phyloP scores from a whole-genome alignment of 2,888 invertebrate species.

The Cryptocheilus praepositus region DNA sequence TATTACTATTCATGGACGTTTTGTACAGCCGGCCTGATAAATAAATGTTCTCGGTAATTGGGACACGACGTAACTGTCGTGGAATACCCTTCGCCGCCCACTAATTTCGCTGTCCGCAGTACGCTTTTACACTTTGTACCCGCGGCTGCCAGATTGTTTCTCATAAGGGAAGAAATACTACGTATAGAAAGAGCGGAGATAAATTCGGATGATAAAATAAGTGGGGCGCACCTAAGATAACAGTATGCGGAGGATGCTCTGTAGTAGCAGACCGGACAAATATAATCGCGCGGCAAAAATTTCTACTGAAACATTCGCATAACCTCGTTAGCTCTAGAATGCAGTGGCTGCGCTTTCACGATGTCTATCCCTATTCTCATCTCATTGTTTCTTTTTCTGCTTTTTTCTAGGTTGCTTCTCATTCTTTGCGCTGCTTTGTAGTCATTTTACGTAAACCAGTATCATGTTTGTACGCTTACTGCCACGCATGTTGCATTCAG shows the following conservation, averaged over 20 bases:
- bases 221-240: too few relatives aligned
- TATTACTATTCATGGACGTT: slow-evolving; percentile 18
- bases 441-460: slow-evolving; percentile 33
- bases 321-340: slow-evolving; percentile 1
- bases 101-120: not conserved
- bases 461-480: not conserved
- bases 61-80: not conserved
- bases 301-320: slow-evolving; percentile 14
- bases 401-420: not conserved
- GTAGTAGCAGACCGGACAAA: too few relatives aligned
- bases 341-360: too few relatives aligned
- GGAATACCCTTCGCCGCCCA: too few relatives aligned
- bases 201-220: too few relatives aligned
- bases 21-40: slow-evolving; percentile 13
- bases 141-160: too few relatives aligned
- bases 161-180: too few relatives aligned
- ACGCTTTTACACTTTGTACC: not conserved
- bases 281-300: slow-evolving; percentile 8
- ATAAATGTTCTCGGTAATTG: slow-evolving; percentile 16
- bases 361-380: slow-evolving; percentile 5
- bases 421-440: not conserved
- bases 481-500: slow-evolving; percentile 13
- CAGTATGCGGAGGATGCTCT: too few relatives aligned
- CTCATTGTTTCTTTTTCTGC: not conserved
- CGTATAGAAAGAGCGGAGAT: too few relatives aligned